Base-by-base conservation (phyloP, 1,140 invertebrate genomes). In the Nasonia longicornis region DNA sequence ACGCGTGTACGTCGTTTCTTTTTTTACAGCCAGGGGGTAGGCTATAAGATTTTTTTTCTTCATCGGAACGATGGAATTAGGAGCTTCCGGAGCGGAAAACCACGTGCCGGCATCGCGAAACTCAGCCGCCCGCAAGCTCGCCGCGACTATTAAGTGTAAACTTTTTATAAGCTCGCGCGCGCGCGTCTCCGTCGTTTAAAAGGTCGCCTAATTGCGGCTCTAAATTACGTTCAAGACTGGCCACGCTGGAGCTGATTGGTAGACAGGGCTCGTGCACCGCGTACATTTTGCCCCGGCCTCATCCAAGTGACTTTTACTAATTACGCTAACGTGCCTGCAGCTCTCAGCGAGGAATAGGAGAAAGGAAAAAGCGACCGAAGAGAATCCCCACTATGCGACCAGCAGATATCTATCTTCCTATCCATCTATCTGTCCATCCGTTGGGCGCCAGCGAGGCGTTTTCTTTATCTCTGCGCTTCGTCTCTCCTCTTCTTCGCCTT, bases 181-280 rank as follows among this genome's bases (percentile, higher is more conserved):
- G 3, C 71, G 29, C 70, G 20, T 35, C 29, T 3, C 70, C 38
- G 38, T 29, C 45, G 22, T 73, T 73, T 76, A 76, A 76, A 76
- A 76, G 58, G 64, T 77, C 75, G 75, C 42, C 75, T 77, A 77
- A 77, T 77, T 77, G 75, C 75, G 75, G 75, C 42, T 77, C 29
- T 77, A 77, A 77, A 77, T 77, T 77, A 77, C 74, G 26, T 76
- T 76, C n/a, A n/a, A 58, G 52, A 58, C 52, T 58, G 52, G 6
- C 4, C 29, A 58, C 31, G 58, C 74, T 64, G 26, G 64, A 22
- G 64, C 63, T 45, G 58, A 77, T 77, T 67, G 75, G 75, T 77
- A 77, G 75, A 77, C 75, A 45, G 74, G 35, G 14, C 63, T 77
- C 58, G 35, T 77, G 75, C 75, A n/a, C 16, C 45, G 74, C 74